These are phyloP conservation scores for Synodontis membranacea DNA, from an alignment of 2,113 vertebrate genomes.

Conservation along the genomic window DNA sequence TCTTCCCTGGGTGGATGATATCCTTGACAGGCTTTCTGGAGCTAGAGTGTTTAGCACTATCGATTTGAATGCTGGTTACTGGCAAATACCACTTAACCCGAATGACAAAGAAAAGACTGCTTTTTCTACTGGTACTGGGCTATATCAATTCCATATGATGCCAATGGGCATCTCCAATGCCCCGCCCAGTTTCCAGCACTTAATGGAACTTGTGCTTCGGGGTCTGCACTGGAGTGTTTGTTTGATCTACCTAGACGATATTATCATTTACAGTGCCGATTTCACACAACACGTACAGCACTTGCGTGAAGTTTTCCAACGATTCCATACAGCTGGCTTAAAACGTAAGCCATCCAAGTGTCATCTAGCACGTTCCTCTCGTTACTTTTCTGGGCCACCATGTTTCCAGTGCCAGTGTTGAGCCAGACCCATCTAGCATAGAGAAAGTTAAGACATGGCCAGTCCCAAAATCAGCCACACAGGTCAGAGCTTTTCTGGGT, in stretches of 20 bases:
- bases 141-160: conserved; percentile 41
- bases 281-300: no score
- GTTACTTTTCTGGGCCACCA: background rate
- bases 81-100: conserved; percentile 30
- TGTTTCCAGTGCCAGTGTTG: background rate
- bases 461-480: background rate
- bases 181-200: conserved; percentile 12
- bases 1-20: conserved; percentile 25
- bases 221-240: conserved; percentile 37
- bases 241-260: background rate
- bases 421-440: background rate
- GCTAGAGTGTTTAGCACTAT: conserved; percentile 33
- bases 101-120: conserved; percentile 33
- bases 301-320: no score
- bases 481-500: background rate
- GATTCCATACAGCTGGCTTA: background rate
- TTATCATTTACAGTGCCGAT: no score
- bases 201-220: no score
- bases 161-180: conserved; percentile 40
- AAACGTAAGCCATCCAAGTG: background rate
- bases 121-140: conserved; percentile 27
- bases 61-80: conserved; percentile 19
- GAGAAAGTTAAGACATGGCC: background rate
- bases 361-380: background rate
- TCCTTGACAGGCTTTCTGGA: conserved; percentile 21